Percentiles rank a stretch among this genome's conserved stretches.
Conservation (phyloP, 2,888 invertebrate genomes). For the Clitarchus hookeri region DNA sequence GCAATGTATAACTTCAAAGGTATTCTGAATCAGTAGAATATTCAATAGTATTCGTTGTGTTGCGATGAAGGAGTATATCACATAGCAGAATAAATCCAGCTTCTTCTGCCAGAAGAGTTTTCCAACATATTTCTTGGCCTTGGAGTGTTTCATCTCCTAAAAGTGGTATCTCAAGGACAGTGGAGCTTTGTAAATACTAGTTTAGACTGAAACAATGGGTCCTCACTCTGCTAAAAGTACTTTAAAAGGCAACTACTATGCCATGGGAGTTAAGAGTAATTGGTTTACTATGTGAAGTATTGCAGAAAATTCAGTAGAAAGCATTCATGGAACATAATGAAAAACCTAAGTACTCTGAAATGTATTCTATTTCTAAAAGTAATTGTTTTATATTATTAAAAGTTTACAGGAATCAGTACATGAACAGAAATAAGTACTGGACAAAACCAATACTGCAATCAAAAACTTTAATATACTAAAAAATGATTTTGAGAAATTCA, state of each 20-base stretch:
- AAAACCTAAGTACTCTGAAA: neutral
- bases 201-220: neutral
- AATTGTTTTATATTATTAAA: neutral
- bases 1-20: neutral
- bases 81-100: neutral
- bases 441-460: neutral
- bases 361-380: too few species aligned
- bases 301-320: neutral
- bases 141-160: neutral
- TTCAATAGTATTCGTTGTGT: neutral
- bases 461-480: neutral
- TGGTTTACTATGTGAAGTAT: neutral
- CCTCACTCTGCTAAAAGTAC: neutral
- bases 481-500: neutral
- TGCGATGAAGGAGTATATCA: neutral
- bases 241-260: neutral
- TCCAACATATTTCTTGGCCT: constrained; percentile 1
- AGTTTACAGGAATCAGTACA: neutral
- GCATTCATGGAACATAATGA: neutral
- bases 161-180: neutral
- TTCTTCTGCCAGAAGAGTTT: neutral
- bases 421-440: too few species aligned
- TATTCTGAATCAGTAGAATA: neutral
- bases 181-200: neutral
- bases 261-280: neutral